Percentiles rank a stretch among this genome's conserved stretches.
These are phyloP conservation scores for Leptopilina clavipes DNA, from an alignment of 1,140 invertebrate genomes.

Conservation along the genomic window DNA sequence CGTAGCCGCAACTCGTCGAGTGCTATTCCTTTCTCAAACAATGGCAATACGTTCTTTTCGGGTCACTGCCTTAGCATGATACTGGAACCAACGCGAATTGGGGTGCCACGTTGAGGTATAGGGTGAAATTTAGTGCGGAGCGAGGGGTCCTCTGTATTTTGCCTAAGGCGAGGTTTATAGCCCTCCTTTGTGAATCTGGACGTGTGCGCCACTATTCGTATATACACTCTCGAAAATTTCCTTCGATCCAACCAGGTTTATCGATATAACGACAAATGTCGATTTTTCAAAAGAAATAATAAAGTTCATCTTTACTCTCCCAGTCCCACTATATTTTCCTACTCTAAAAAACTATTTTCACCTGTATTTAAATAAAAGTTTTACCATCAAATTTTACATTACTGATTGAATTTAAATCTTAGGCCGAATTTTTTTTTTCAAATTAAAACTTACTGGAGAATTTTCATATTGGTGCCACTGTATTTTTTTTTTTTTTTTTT, in stretches of 20 bases:
- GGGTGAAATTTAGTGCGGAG: conserved; percentile 53
- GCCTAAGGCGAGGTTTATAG: conserved; percentile 62
- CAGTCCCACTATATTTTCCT: no score
- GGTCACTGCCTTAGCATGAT: conserved; percentile 41
- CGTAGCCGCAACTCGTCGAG: conserved; percentile 13
- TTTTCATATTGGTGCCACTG: no score
- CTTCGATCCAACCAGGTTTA: not conserved
- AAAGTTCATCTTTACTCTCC: no score
- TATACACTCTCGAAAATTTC: not conserved
- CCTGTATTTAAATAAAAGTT: no score
- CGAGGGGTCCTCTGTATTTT: conserved; percentile 51
- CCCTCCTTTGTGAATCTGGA: conserved; percentile 62
- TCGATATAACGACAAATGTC: no score
- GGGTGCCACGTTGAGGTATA: conserved; percentile 46
- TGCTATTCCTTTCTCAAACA: conserved; percentile 49
- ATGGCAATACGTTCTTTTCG: conserved; percentile 43
- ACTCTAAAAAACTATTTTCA: no score
- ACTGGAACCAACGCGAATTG: conserved; percentile 38
- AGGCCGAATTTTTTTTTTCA: no score
- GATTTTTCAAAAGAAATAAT: no score
- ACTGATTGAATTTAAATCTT: no score
- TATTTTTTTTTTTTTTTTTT: no score
- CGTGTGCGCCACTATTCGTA: conserved; percentile 44
- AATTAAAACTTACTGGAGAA: no score
- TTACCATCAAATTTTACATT: no score